A percentile compares a stretch with the other conserved stretches of the same genome.
Conservation (phyloP, 2,888 invertebrate species). For the Lissonota sp. region DNA sequence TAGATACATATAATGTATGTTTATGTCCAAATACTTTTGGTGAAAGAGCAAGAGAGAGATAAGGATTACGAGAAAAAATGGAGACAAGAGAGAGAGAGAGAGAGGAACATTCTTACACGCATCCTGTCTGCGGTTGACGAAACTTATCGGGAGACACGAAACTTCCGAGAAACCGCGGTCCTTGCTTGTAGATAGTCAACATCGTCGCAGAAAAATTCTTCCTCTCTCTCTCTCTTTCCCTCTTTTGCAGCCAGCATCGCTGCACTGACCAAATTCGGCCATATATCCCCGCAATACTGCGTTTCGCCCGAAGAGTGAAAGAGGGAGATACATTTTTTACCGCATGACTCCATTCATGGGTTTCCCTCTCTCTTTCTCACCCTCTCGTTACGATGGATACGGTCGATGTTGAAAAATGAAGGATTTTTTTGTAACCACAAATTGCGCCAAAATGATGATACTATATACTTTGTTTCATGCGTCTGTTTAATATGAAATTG, state of each 20-base stretch:
- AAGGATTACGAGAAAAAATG: constrained; percentile 16
- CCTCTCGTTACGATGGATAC: no score
- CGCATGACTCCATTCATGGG: constrained; percentile 11
- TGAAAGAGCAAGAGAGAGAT: constrained; percentile 14
- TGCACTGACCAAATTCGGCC: constrained; percentile 53
- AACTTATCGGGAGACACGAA: constrained; percentile 81
- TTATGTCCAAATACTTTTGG: constrained; percentile 18
- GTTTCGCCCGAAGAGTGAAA: constrained; percentile 24
- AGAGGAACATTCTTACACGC: constrained; percentile 79
- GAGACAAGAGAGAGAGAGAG: constrained; percentile 27
- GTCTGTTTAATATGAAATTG: no score
- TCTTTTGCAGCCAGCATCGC: constrained; percentile 6
- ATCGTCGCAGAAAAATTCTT: constrained; percentile 39
- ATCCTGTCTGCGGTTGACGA: constrained; percentile 82
- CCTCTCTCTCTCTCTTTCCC: neutral
- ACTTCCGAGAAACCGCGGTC: constrained; percentile 77
- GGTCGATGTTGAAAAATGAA: no score
- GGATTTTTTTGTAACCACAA: no score
- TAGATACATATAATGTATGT: neutral
- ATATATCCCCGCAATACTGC: constrained; percentile 13
- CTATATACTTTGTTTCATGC: no score
- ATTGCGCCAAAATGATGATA: no score
- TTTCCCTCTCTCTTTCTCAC: no score
- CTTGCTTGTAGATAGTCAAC: constrained; percentile 49
- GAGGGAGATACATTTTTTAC: constrained; percentile 32